Conservation (phyloP, 2,113 vertebrate genomes). For the Neodon shergylaensis region DNA sequence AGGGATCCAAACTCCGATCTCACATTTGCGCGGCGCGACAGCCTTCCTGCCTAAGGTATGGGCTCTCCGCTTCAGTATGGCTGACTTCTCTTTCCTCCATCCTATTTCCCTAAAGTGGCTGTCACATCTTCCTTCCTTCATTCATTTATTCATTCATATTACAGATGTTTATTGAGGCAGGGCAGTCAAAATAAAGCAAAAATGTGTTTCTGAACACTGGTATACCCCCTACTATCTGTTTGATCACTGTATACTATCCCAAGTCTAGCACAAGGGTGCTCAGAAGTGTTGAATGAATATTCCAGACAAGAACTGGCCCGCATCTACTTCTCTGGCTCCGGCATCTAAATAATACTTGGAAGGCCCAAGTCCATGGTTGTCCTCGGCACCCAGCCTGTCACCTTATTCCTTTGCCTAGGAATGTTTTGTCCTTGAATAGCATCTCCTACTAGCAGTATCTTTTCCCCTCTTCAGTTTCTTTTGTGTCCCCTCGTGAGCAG, state of each 20-base stretch:
- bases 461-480: background rate
- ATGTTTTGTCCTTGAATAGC: background rate
- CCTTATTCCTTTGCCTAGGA: background rate
- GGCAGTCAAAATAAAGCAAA: background rate
- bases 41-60: background rate
- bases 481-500: background rate
- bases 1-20: background rate
- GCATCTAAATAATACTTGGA: rapidly evolving
- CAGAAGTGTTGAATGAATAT: background rate
- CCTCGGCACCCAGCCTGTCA: background rate
- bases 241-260: background rate
- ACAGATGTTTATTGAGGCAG: background rate
- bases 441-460: background rate
- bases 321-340: background rate
- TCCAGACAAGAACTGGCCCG: background rate
- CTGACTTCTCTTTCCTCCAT: background rate
- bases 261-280: background rate
- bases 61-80: background rate
- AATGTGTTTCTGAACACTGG: background rate
- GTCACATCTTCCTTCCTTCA: background rate
- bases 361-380: background rate
- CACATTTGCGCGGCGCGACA: background rate
- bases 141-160: background rate
- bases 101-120: background rate
- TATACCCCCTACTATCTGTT: background rate